phyloP scores from a whole-genome alignment of 2,113 vertebrate species.

The Nothoprocta perdicaria region DNA sequence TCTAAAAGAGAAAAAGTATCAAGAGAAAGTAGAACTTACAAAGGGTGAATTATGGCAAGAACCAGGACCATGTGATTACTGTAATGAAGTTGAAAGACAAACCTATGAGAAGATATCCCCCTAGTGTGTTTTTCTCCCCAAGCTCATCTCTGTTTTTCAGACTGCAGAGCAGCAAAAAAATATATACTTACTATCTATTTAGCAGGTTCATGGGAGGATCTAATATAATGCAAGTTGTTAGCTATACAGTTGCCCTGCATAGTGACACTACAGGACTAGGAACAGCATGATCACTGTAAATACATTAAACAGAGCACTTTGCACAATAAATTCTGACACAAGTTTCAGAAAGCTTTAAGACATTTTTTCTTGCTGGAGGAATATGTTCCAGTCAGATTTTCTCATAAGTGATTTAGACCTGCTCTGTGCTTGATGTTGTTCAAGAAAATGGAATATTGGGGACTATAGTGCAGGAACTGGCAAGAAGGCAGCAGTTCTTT shows the following conservation, averaged over 20 bases:
- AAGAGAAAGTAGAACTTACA: background rate
- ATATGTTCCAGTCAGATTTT: background rate
- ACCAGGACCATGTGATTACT: background rate
- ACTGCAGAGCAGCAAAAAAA: background rate
- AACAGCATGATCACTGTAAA: background rate
- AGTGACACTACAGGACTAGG: background rate
- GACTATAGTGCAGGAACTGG: background rate
- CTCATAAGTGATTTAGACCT: background rate
- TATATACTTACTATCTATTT: background rate
- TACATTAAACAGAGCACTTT: background rate
- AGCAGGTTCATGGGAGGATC: background rate
- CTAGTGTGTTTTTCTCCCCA: background rate
- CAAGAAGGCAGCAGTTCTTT: background rate
- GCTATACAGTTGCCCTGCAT: background rate
- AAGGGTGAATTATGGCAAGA: background rate
- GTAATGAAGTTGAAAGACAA: background rate
- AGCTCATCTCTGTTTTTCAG: background rate
- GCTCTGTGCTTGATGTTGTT: background rate
- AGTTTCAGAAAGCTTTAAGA: background rate
- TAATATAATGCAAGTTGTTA: background rate
- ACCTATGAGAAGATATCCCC: background rate
- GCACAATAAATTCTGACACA: background rate
- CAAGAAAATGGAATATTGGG: fast-evolving
- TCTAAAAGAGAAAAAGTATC: background rate
- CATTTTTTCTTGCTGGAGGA: background rate